A percentile compares a stretch with the other conserved stretches of the same genome.
Evolutionary conservation across 2,888 invertebrate genomes (phyloP).

Genomic region (Agrotis puta): DNA sequence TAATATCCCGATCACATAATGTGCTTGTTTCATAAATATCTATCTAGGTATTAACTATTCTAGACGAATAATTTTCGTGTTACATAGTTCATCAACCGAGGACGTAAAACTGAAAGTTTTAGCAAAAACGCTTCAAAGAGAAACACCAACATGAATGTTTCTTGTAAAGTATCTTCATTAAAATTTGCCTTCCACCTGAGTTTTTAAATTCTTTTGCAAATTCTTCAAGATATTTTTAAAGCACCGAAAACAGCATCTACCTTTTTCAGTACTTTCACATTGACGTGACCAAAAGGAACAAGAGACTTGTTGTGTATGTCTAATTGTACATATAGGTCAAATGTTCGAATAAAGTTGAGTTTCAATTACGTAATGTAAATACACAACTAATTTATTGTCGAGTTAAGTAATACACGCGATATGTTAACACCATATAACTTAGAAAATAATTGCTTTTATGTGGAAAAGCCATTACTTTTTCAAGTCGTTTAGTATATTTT

Average conservation of each 20-base stretch:
- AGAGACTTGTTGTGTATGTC: constrained; percentile 8
- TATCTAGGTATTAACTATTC: neutral
- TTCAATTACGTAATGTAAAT: constrained; percentile 54
- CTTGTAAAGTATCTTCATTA: neutral
- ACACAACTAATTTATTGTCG: constrained; percentile 23
- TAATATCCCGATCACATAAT: neutral
- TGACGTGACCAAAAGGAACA: constrained; percentile 44
- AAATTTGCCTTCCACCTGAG: neutral
- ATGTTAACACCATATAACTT: constrained; percentile 21
- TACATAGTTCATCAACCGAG: too few relatives aligned
- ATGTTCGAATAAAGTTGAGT: constrained; percentile 32
- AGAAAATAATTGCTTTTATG: constrained; percentile 8
- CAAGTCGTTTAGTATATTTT: neutral
- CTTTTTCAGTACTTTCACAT: constrained; percentile 1
- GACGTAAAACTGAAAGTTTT: too few relatives aligned
- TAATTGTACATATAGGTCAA: constrained; percentile 29
- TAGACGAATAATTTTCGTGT: neutral
- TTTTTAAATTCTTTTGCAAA: neutral
- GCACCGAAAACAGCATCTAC: neutral
- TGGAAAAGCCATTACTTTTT: neutral
- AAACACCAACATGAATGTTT: neutral
- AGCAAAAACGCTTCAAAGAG: neutral
- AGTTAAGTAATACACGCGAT: constrained; percentile 38
- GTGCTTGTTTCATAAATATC: neutral
- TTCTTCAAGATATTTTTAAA: neutral